These are phyloP conservation scores for Lordiphosa andalusiaca DNA, from an alignment of 2,888 invertebrate species.

Conservation along the genomic window DNA sequence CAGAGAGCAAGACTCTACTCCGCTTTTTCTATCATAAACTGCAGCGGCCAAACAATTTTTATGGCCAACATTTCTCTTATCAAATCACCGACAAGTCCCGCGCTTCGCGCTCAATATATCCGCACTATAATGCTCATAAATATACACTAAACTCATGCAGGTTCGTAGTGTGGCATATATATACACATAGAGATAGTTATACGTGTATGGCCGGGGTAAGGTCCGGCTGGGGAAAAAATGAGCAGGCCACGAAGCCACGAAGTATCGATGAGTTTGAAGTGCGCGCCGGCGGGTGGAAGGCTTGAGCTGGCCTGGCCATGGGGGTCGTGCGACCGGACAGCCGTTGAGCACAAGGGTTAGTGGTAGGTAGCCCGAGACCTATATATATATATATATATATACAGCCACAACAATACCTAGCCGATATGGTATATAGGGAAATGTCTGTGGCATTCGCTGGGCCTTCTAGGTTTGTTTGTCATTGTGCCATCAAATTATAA, in stretches of 20 bases:
- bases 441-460: conserved; percentile 14
- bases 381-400: conserved; percentile 23
- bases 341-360: conserved; percentile 56
- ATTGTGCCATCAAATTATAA: conserved; percentile 75
- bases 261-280: conserved; percentile 74
- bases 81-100: conserved; percentile 27
- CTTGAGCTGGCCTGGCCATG: background rate
- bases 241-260: conserved; percentile 63
- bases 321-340: conserved; percentile 66
- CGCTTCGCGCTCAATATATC: conserved; percentile 75
- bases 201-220: conserved; percentile 22
- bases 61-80: conserved; percentile 36
- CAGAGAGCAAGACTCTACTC: background rate
- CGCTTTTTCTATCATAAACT: conserved; percentile 6
- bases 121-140: conserved; percentile 80
- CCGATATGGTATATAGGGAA: conserved; percentile 16
- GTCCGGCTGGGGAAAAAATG: conserved; percentile 37
- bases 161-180: conserved; percentile 35
- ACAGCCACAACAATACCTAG: conserved; percentile 4
- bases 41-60: conserved; percentile 32
- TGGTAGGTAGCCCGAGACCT: conserved; percentile 23
- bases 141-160: conserved; percentile 79
- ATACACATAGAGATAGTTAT: conserved; percentile 21
- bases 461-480: conserved; percentile 40
- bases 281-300: conserved; percentile 33